These are phyloP conservation scores for Xestia c-nigrum DNA, from an alignment of 2,888 invertebrate species.

Conservation along the genomic window DNA sequence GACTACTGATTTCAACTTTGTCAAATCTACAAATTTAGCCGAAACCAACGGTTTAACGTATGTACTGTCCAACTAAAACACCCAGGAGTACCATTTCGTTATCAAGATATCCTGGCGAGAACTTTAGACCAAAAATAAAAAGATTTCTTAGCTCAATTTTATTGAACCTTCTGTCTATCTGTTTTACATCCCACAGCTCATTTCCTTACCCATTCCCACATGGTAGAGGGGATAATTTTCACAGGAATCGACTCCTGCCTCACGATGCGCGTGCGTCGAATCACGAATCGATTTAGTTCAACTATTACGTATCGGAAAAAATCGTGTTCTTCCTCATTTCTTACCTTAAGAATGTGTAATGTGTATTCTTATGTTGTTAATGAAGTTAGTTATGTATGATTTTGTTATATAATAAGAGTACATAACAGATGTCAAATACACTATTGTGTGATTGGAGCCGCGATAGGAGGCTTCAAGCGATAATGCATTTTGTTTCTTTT, in stretches of 20 bases:
- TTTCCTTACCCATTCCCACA: constrained; percentile 54
- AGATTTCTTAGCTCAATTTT: background rate
- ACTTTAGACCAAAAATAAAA: background rate
- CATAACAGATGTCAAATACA: background rate
- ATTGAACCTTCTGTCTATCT: constrained; percentile 10
- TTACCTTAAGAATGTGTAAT: constrained; percentile 44
- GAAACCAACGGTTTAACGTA: background rate
- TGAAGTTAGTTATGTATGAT: constrained; percentile 14
- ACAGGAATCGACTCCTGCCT: constrained; percentile 77
- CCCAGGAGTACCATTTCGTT: too few species aligned
- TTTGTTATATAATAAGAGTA: constrained; percentile 24
- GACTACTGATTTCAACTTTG: background rate
- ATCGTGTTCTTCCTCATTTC: constrained; percentile 44
- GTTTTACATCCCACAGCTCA: constrained; percentile 10
- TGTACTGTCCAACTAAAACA: too few species aligned
- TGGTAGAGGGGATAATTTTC: constrained; percentile 70
- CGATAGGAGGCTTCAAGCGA: background rate
- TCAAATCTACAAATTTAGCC: background rate
- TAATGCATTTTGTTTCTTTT: background rate
- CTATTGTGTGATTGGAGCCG: constrained; percentile 10
- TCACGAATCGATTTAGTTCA: constrained; percentile 82
- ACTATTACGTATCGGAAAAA: constrained; percentile 60
- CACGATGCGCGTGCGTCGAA: constrained; percentile 79
- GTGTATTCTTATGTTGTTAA: constrained; percentile 37
- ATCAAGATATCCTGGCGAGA: background rate